Base-by-base conservation (phyloP, 2,888 invertebrate species). In the Tiliacea aurago region DNA sequence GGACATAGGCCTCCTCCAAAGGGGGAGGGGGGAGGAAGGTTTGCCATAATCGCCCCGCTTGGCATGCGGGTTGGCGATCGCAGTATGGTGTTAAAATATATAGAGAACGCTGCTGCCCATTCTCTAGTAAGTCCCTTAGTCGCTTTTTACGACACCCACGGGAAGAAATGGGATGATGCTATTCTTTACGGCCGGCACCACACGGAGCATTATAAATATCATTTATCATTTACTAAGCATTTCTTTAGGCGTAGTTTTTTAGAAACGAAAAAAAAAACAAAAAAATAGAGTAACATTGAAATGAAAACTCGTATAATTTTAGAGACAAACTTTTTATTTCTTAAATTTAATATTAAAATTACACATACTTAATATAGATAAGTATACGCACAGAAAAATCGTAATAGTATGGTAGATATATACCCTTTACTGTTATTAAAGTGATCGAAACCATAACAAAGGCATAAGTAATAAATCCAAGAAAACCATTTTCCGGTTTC, bases 401-500 rank as follows among this genome's bases (percentile, higher is more conserved):
- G n/a, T 45, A 62, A 33, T 64, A 63, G 23, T 33, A 45, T 63
- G 10, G 4, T 45, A 4, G 0, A 2, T 4, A 18, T 23, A 37
- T 4, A 33, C 11, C 43, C 33, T 43, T 72, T 59, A 10, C 4
- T 4, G 13, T 47, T 5, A 20, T 13, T 51, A 67, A 10, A 45
- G 3, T 28, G 4, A n/a, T 45, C 13, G 13, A 76, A 66, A 41
- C 13, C 18, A 15, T 28, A 56, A 13, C 7, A 51, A 43, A 15
- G 5, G 9, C 13, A 33, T 15, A n/a, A n/a, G n/a, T n/a, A 56
- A 63, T 58, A 56, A 76, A 62, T 28, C 10, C 5, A 51, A 49
- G 37, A 28, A 53, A 59, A 64, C 59, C 58, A 33, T 80, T 80
- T 73, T 61, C 45, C 61, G 4, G 13, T 49, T 9, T 9, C 13